phyloP scores from a whole-genome alignment of 2,113 vertebrate species.

The Colossoma macropomum region DNA sequence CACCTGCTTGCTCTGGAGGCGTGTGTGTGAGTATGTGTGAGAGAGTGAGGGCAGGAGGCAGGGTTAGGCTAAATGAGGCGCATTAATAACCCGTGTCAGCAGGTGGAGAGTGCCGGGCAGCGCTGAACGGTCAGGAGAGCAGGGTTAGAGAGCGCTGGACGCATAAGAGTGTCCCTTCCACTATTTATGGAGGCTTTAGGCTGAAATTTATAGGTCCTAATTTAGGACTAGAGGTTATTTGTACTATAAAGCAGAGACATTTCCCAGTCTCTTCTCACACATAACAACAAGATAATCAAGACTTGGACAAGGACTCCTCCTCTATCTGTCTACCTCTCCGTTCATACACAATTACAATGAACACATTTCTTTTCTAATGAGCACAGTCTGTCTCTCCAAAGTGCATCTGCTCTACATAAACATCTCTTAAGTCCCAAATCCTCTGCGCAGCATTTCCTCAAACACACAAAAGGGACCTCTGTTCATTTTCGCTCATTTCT shows the following conservation, averaged over 20 bases:
- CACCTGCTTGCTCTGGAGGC: neutral
- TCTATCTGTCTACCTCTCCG: neutral
- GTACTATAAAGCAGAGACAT: slow-evolving; percentile 36
- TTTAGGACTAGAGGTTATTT: slow-evolving; percentile 16
- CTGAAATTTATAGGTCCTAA: slow-evolving; percentile 18
- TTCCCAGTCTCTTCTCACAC: slow-evolving; percentile 17
- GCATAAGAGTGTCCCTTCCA: slow-evolving; percentile 2
- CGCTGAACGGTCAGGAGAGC: slow-evolving; percentile 29
- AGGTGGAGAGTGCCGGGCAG: slow-evolving; percentile 40
- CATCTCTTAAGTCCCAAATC: neutral
- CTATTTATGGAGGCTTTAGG: slow-evolving; percentile 39
- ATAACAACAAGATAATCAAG: slow-evolving; percentile 31
- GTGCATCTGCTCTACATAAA: neutral
- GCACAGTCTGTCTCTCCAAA: neutral
- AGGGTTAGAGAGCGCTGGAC: slow-evolving; percentile 29
- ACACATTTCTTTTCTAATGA: slow-evolving; percentile 14
- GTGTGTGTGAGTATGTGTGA: slow-evolving; percentile 30
- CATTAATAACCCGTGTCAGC: slow-evolving; percentile 57
- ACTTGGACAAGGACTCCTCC: slow-evolving; percentile 14
- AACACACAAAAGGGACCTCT: neutral
- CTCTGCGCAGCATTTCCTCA: neutral
- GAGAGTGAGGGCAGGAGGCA: slow-evolving; percentile 1
- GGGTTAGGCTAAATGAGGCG: slow-evolving; percentile 46
- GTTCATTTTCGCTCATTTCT: neutral
- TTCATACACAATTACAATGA: slow-evolving; percentile 19